Percentiles rank a stretch among this genome's conserved stretches.
Evolutionary conservation across 2,797 vertebrate species (phyloP).

Genomic region (Phoebastria nigripes): DNA sequence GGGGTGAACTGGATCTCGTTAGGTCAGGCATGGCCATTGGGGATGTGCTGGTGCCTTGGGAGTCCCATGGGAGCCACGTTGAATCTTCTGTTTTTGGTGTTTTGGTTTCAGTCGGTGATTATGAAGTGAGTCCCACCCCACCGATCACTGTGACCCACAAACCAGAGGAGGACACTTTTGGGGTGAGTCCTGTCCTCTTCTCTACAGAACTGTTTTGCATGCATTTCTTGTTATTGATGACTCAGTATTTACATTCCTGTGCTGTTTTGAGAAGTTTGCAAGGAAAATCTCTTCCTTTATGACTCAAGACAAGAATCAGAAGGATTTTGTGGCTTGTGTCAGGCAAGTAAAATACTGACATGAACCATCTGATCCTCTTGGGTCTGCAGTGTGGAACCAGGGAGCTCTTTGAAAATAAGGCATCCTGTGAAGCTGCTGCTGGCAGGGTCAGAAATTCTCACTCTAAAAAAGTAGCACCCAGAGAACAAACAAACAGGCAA

Average conservation of each 20-base stretch:
- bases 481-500: slow-evolving; percentile 20
- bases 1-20: not conserved
- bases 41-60: not conserved
- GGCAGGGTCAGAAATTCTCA: slow-evolving; percentile 23
- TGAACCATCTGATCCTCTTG: not conserved
- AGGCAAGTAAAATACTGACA: not conserved
- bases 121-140: slow-evolving; percentile 79
- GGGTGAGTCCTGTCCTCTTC: slow-evolving; percentile 81
- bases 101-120: slow-evolving; percentile 74
- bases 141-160: slow-evolving; percentile 85
- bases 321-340: not conserved
- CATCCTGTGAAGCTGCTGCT: slow-evolving; percentile 11
- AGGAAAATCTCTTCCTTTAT: slow-evolving; percentile 11
- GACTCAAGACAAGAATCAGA: not conserved
- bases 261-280: not conserved
- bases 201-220: not conserved
- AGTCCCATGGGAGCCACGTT: not conserved
- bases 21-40: not conserved
- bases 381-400: not conserved
- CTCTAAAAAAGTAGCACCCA: not conserved
- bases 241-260: not conserved
- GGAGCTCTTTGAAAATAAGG: slow-evolving; percentile 8
- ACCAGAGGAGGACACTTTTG: slow-evolving; percentile 95
- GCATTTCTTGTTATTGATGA: not conserved
- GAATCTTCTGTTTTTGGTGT: slow-evolving; percentile 15